Base-by-base conservation (phyloP, 2,888 invertebrate genomes). In the Liopterus haemorrhoidalis region DNA sequence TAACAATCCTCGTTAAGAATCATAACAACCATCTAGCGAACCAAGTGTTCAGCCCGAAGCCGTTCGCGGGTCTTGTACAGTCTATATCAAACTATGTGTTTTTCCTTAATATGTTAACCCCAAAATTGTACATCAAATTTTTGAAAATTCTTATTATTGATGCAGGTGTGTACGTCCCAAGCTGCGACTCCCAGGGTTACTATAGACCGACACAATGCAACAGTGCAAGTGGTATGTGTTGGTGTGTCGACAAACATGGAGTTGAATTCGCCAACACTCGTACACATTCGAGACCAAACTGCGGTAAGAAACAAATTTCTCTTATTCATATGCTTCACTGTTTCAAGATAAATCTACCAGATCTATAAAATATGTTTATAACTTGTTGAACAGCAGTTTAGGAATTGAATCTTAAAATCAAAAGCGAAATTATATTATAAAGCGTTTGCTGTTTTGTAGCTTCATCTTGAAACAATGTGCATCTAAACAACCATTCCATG, bases 211-310 rank as follows among this genome's bases (percentile, higher is more conserved):
- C 85, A 50, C 92, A 92, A 70, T 92, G 92, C 68, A 89, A 91
- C 71, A 79, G 79, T 54, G 84, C 88, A 50, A 85, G 87, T 39
- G 88, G 84, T 49, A 82, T 89, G 66, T 92, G 92, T 71, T 92
- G 92, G 92, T 92, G 91, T 72, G 90, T 91, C 55, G 90, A 92
- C 72, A 81, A 85, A 65, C 91, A 91, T 70, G 92, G 92, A 42
- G 86, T 85, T 32, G 91, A 91, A 71, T 82, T 81, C 61, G 79
- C 89, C 55, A 87, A 86, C 64, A 85, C 89, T 54, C 82, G 90
- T 64, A 83, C 85, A 52, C 74, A 82, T 65, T 82, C 87, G 67
- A 84, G 82, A 68, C 84, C 85, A 47, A 81, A 80, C 67, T 86
- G 86, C 66, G 83, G 85, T 85, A 70, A 75, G 76, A n/a, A n/a